Evolutionary conservation across 1,140 invertebrate genomes (phyloP), one percentile per base, ranked within the genome.

Genomic region (Bombus difficillimus): DNA sequence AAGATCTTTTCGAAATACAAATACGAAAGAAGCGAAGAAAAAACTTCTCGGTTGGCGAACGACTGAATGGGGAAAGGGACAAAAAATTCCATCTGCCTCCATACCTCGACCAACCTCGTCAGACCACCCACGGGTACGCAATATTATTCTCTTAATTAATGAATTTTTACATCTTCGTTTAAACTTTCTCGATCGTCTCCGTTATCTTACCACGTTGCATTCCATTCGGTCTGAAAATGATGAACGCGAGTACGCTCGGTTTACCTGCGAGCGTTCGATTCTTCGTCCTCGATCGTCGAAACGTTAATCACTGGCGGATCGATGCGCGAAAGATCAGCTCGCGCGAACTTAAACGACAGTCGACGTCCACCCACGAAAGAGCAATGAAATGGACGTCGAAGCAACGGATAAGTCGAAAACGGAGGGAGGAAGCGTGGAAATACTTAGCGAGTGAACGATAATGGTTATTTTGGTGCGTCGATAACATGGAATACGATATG

Each of bases 401-500:
- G n/a, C 25, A 1, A 28, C 34, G 37, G 28, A 57, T 13, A n/a
- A 34, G 13, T 3, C 0, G 10, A 39, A 28, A 28, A 41, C 47
- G 37, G 39, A 3, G 66, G 3, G 22, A 41, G 18, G 12, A 62
- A 37, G 10, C 66, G 37, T 28, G 2, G 71, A 1, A 59, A 76
- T 34, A 85, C 22, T 80, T 80, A 62, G 68, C 47, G 39, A 43
- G 47, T 22, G 39, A 64, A 85, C 76, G 68, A 80, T 85, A 85
- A 85, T 69, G 83, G 68, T 62, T 79, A 88, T 88, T 88, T 88
- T 57, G 68, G 79, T 81, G 66, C 72, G 57, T 88, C 74, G 87
- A 88, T 88, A 89, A 85, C 47, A 79, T 85, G 76, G 76, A 85
- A 88, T 64, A 69, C 82, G 72, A 77, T 89, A 85, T 53, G 77